Conservation (phyloP, 2,113 vertebrate species). For the Chlamydotis undulata region DNA sequence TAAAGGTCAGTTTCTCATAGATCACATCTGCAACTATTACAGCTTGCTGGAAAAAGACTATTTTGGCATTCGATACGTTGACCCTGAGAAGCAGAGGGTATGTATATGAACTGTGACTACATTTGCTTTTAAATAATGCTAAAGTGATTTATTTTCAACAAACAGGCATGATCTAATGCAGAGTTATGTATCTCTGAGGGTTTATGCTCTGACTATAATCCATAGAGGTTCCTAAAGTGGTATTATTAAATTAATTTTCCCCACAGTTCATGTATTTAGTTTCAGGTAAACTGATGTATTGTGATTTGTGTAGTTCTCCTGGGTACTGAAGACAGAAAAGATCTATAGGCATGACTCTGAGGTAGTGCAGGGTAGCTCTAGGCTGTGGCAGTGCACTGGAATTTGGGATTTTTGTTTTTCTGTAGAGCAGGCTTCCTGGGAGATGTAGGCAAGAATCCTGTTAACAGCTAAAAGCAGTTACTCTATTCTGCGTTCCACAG, state of each 20-base stretch:
- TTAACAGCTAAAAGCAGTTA: background rate
- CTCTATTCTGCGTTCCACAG: background rate
- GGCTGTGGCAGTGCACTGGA: background rate
- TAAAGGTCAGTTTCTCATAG: conserved; percentile 95
- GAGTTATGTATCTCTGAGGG: background rate
- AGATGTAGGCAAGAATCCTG: background rate
- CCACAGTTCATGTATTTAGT: background rate
- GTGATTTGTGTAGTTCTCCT: background rate
- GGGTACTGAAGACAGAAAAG: background rate
- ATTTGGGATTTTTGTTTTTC: background rate
- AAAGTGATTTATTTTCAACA: background rate
- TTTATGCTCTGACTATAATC: background rate
- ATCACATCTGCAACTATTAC: conserved; percentile 97
- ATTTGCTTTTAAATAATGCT: background rate
- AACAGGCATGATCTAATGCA: background rate
- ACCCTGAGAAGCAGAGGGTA: conserved; percentile 96
- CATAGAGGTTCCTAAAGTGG: background rate
- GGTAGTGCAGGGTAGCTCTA: background rate
- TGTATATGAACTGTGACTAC: conserved; percentile 43
- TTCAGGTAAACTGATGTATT: background rate
- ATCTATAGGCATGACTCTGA: background rate
- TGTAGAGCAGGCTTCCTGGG: background rate
- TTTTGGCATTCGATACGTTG: conserved; percentile 97
- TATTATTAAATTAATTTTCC: background rate
- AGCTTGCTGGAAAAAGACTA: conserved; percentile 98